Conservation (phyloP, 2,888 invertebrate species). For the Chelonus formosanus region DNA sequence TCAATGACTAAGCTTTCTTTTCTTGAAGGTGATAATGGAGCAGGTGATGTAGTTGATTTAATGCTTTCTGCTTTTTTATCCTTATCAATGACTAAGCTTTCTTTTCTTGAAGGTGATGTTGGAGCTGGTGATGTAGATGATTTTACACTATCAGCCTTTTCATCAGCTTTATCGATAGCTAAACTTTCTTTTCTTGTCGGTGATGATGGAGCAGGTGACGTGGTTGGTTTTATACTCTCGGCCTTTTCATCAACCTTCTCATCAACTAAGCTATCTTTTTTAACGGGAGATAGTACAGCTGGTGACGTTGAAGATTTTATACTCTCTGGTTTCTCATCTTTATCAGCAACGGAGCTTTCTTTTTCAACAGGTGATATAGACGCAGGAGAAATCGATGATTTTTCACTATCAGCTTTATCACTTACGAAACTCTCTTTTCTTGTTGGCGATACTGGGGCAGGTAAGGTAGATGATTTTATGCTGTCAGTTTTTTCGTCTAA, state of each 20-base stretch:
- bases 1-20: conserved; percentile 2
- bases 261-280: neutral
- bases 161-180: conserved; percentile 13
- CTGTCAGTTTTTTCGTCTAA: no score
- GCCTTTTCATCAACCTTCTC: neutral
- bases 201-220: neutral
- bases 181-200: conserved; percentile 1
- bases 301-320: neutral
- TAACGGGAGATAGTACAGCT: conserved; percentile 11
- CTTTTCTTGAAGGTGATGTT: no score
- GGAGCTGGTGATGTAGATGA: conserved; percentile 11
- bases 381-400: neutral
- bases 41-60: conserved; percentile 1
- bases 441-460: no score
- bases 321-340: conserved; percentile 9
- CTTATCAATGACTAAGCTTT: no score
- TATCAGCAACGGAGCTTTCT: no score
- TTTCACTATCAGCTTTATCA: neutral
- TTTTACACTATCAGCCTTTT: conserved; percentile 17
- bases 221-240: conserved; percentile 8
- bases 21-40: conserved; percentile 24
- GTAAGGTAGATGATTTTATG: no score
- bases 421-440: neutral
- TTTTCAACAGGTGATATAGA: neutral
- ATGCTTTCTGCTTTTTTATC: neutral